Evolutionary conservation across 1,140 invertebrate genomes (phyloP), one percentile per base, ranked within the genome.

Genomic region (Holcopasites calliopsidis): DNA sequence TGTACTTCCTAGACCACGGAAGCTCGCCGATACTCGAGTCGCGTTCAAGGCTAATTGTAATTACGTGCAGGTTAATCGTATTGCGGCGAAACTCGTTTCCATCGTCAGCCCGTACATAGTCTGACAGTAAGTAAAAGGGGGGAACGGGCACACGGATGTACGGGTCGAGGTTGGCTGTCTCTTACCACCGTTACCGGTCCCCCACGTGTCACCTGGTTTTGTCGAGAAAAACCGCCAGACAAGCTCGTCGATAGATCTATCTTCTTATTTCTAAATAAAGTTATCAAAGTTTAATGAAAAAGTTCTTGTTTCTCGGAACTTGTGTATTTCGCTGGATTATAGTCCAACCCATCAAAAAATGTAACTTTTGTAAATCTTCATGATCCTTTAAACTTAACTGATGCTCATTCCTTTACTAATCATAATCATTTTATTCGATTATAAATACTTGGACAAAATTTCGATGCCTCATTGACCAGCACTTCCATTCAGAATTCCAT

Each of bases 31-130:
- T 68, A 80, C 52, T 49, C 81, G 80, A 60, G 79, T 57, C 38
- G 38, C 55, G 60, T 35, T 50, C 75, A 81, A 83, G 75, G 83
- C 77, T 84, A 70, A 79, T 84, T 79, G 80, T 84, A 81, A 84
- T 85, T 82, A 69, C 55, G 44, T 65, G 38, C 64, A 52, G 70
- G 75, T 81, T 85, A 75, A 82, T 85, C 74, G 76, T 69, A 68
- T 75, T 71, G 71, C 40, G 50, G 79, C 26, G 40, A 77, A 77
- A 77, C 82, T 42, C 55, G 64, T 84, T 74, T 60, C 26, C 65
- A 71, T 74, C 58, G 70, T 73, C 38, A 40, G 49, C 13, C 77
- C 57, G 40, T 76, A 68, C 80, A 83, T 72, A 78, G 68, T 64
- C 52, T 49, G 65, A 38, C 61, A n/a, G 10, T 26, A 62, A 49